A percentile compares a stretch with the other conserved stretches of the same genome.
Evolutionary conservation across 2,113 vertebrate genomes (phyloP).

Genomic region (Telmatochromis bifrenatus): DNA sequence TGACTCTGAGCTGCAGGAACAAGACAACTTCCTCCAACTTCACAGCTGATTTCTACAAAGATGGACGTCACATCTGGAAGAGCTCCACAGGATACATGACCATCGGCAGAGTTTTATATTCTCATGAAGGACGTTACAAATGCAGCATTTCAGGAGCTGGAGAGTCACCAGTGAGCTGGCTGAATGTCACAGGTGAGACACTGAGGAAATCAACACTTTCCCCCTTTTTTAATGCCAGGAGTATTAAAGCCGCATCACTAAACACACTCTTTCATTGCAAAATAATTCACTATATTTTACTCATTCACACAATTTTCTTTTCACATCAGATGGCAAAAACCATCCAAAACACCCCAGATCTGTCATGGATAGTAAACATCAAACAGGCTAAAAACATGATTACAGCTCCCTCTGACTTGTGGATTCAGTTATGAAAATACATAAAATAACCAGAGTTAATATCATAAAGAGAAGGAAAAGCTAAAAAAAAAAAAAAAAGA

Average conservation of each 20-base stretch:
- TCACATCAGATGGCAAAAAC: no score
- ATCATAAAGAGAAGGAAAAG: no score
- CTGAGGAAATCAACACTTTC: not conserved
- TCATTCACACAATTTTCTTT: no score
- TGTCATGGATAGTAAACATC: rapidly evolving
- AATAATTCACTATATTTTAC: no score
- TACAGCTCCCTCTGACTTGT: rapidly evolving
- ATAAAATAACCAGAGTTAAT: no score
- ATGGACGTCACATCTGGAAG: rapidly evolving
- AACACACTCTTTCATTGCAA: no score
- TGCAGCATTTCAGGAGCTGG: not conserved
- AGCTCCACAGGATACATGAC: not conserved
- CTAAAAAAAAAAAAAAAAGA: no score
- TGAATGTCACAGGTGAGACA: not conserved
- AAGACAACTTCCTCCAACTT: not conserved
- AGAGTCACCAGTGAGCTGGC: not conserved
- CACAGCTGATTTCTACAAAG: not conserved
- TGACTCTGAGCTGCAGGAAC: not conserved
- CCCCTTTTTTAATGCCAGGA: no score
- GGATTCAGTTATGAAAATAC: no score
- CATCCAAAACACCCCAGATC: no score
- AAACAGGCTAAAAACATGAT: no score
- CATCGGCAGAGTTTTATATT: not conserved
- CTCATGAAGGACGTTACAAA: not conserved
- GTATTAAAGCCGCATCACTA: no score